These are phyloP conservation scores for Lerista edwardsae DNA, from an alignment of 2,797 vertebrate genomes.

Conservation along the genomic window DNA sequence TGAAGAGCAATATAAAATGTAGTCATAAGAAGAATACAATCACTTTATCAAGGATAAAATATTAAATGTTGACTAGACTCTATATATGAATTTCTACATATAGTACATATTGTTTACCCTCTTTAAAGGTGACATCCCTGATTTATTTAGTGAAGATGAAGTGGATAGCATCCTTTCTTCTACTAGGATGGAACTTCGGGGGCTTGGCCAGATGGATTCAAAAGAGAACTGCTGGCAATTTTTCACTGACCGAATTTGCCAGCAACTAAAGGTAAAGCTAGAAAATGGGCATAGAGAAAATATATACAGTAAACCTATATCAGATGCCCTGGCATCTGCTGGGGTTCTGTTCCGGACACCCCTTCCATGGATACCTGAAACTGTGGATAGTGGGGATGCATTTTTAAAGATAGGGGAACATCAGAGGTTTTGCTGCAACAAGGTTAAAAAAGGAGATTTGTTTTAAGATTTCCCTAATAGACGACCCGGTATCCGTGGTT, in stretches of 20 bases:
- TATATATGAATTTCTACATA: background rate
- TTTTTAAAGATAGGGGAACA: no score
- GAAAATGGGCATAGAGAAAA: slow-evolving; percentile 45
- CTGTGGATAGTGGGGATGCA: no score
- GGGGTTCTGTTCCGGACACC: no score
- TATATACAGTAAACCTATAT: slow-evolving; percentile 38
- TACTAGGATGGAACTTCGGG: slow-evolving; percentile 79
- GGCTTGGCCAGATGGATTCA: slow-evolving; percentile 75
- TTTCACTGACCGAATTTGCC: slow-evolving; percentile 80
- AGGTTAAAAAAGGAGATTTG: no score
- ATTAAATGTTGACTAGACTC: background rate
- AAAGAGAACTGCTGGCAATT: slow-evolving; percentile 83
- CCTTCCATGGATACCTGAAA: no score
- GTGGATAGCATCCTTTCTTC: slow-evolving; percentile 78
- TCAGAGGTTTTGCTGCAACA: no score
- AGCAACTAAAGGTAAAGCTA: slow-evolving; percentile 73
- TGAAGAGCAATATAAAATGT: background rate
- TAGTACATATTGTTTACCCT: background rate
- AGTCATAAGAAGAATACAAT: background rate
- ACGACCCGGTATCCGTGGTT: no score
- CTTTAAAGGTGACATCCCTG: slow-evolving; percentile 77
- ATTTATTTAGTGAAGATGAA: slow-evolving; percentile 82
- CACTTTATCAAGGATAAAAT: background rate
- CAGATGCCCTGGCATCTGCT: no score
- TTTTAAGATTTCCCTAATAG: no score